These are phyloP conservation scores for Stramonita haemastoma DNA, from an alignment of 2,888 invertebrate genomes.

Conservation along the genomic window DNA sequence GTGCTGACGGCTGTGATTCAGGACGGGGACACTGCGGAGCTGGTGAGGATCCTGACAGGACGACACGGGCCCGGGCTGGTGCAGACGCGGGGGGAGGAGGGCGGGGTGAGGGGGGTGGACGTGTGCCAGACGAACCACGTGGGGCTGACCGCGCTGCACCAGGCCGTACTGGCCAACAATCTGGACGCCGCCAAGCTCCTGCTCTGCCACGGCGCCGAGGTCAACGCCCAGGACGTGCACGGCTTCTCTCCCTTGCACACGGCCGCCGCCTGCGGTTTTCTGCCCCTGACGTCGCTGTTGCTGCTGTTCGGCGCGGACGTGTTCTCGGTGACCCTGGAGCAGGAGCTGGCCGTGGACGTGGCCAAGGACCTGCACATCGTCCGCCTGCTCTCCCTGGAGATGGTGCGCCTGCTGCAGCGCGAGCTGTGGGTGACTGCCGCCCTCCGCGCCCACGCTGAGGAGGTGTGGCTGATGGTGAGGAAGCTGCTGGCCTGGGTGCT, in stretches of 20 bases:
- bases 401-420: conserved; percentile 61
- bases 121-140: conserved; percentile 62
- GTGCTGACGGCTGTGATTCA: conserved; percentile 68
- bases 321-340: conserved; percentile 63
- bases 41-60: conserved; percentile 58
- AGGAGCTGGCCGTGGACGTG: conserved; percentile 68
- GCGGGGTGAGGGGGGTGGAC: conserved; percentile 53
- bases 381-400: conserved; percentile 61
- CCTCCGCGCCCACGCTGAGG: conserved; percentile 34
- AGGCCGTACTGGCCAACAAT: conserved; percentile 71
- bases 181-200: conserved; percentile 70
- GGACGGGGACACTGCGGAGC: conserved; percentile 68
- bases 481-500: conserved; percentile 25
- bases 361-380: conserved; percentile 66
- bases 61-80: conserved; percentile 39
- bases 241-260: conserved; percentile 72
- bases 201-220: conserved; percentile 63
- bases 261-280: conserved; percentile 67
- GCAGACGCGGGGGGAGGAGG: background rate
- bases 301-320: conserved; percentile 69
- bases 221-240: conserved; percentile 66
- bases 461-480: conserved; percentile 30
- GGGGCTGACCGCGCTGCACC: conserved; percentile 70
- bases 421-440: conserved; percentile 55
- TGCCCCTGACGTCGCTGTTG: conserved; percentile 66